These are phyloP conservation scores for Chionis minor DNA, from an alignment of 2,113 vertebrate species.

Conservation along the genomic window DNA sequence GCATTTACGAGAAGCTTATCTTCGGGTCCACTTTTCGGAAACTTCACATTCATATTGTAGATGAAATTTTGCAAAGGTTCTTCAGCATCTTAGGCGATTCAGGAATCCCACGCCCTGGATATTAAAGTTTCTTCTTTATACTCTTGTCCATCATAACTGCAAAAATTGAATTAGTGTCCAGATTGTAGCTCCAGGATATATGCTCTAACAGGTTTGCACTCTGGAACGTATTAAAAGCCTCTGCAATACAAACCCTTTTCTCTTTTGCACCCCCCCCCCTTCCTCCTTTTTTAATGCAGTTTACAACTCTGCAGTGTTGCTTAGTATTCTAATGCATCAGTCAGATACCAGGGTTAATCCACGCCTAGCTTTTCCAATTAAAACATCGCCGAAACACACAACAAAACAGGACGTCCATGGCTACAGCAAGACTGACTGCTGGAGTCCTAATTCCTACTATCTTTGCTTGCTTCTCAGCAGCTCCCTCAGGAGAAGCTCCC, in stretches of 20 bases:
- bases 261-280: background rate
- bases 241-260: constrained; percentile 61
- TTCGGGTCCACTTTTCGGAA: constrained; percentile 59
- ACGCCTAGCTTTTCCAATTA: constrained; percentile 70
- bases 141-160: constrained; percentile 35
- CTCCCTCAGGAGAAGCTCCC: constrained; percentile 85
- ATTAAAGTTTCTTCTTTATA: constrained; percentile 79
- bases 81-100: constrained; percentile 60
- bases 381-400: constrained; percentile 60
- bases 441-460: constrained; percentile 77
- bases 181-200: constrained; percentile 43
- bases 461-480: constrained; percentile 78
- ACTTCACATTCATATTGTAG: constrained; percentile 60
- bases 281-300: constrained; percentile 45
- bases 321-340: constrained; percentile 72
- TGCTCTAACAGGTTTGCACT: constrained; percentile 73
- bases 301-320: constrained; percentile 76
- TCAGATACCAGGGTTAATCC: constrained; percentile 59
- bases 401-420: constrained; percentile 69
- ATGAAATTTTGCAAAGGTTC: constrained; percentile 52
- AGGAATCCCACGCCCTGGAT: constrained; percentile 63
- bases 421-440: constrained; percentile 71
- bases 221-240: constrained; percentile 63
- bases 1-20: constrained; percentile 25
- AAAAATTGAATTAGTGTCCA: constrained; percentile 36